These are phyloP conservation scores for Pterophyllum scalare DNA, from an alignment of 2,113 vertebrate species.

Conservation along the genomic window DNA sequence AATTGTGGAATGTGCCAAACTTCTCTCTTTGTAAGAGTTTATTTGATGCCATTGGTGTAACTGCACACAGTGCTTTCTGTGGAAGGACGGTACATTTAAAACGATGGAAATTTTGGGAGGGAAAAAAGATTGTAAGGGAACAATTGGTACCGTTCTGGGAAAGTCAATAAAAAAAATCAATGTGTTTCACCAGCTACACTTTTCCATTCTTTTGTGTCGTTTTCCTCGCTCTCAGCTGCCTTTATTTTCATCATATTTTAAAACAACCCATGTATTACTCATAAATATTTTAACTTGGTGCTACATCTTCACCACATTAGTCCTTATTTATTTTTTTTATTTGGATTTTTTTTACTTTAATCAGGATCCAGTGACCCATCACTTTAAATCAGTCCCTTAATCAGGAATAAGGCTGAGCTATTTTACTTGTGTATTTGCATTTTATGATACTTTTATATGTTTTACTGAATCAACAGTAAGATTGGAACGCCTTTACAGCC, in stretches of 20 bases:
- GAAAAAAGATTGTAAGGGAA: constrained; percentile 43
- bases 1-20: constrained; percentile 32
- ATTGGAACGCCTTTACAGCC: neutral
- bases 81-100: constrained; percentile 8
- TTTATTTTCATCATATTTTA: neutral
- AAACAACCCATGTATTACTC: neutral
- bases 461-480: neutral
- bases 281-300: neutral
- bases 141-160: constrained; percentile 32
- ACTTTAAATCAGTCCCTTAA: neutral
- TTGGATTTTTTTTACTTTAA: neutral
- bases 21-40: constrained; percentile 2
- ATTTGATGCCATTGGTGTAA: neutral
- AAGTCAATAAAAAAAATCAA: constrained; percentile 48
- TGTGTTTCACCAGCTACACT: constrained; percentile 34
- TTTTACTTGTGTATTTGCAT: neutral
- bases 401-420: neutral
- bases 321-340: neutral
- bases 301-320: neutral
- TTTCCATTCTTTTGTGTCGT: constrained; percentile 19
- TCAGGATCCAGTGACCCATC: neutral
- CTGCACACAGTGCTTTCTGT: neutral
- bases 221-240: neutral
- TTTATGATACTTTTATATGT: neutral
- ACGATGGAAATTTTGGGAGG: constrained; percentile 8